Base-by-base conservation (phyloP, 2,797 vertebrate genomes). In the Rhynchotus rufescens region DNA sequence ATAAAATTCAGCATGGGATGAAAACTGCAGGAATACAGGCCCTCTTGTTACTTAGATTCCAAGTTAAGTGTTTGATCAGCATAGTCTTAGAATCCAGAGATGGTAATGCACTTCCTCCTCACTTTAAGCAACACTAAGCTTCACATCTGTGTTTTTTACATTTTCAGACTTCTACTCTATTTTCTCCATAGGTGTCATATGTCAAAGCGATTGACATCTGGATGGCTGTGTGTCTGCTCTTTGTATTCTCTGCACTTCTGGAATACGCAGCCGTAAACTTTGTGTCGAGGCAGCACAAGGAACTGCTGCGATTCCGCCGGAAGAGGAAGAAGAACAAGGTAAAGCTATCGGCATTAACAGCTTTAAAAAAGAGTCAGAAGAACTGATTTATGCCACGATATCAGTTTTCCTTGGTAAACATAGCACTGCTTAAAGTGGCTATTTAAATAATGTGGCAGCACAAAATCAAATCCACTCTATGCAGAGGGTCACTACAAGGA, bases 131-230 rank as follows among this genome's bases (percentile, higher is more conserved):
- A 92, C 32, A 71, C 44, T 65, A 26, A 72, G 69, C 36, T 80
- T 82, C 11, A 28, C 66, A 72, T 92, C 64, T 88, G 82, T 81
- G 68, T 26, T 66, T 91, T 91, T 89, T 77, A 81, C 32, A 45
- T 7, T 21, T 52, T 80, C 28, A 8, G 14, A 67, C n/a, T 71
- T 62, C 45, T 68, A 11, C 51, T 86, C 40, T 59, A 3, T 88
- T 71, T 57, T 79, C 34, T 95, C 51, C n/a, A 2, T n/a, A 99
- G 99, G 99, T 99, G 47, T 99, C 99, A 0, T 99, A 99, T 40
- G 99, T 99, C 49, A 99, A 99, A 97, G 99, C 99, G 0, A 99
- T 99, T 88, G 99, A 99, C 95, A 99, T 99, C 95, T 99, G 99
- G 99, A 99, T 99, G 99, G 99, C 99, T 0, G 99, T 99, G 12